Evolutionary conservation across 2,797 vertebrate species (phyloP), one percentile per base, ranked within the genome.

Genomic region (Gymnothorax javanicus): DNA sequence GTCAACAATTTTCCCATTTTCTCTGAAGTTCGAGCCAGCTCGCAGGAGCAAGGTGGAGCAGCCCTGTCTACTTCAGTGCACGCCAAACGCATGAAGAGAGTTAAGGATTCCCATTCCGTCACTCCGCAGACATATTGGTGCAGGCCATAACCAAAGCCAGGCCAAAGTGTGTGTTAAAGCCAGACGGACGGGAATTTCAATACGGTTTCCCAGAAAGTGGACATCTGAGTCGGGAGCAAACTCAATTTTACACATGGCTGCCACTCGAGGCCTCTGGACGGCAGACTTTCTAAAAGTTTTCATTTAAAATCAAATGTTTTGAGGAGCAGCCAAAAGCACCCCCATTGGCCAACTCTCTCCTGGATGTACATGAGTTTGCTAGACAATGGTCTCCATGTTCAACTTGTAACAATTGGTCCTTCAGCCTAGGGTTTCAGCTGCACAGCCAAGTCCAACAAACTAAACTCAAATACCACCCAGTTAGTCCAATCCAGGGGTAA

Each of bases 91-190:
- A 33, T n/a, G 50, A 50, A 86, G 75, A 12, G 56, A n/a, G 77
- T 73, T 73, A 83, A 50, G 82, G 81, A 83, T 15, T 62, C 81
- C 25, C 52, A 71, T 17, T 54, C 60, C 75, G 17, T 58, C 50
- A n/a, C 52, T 4, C 43, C 57, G 90, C 75, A 85, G 82, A 82
- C 33, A 89, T 67, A 54, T 75, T 43, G 62, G 82, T 58, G 87
- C 86, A 77, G 86, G 90, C 82, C 59, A 58, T n/a, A 17, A 77
- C 86, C 85, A 89, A 90, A 88, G 87, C 25, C 50, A 50, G 3
- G 85, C 90, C 87, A 86, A 92, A 87, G 91, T 91, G 91, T 91
- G 93, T 91, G 90, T 91, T 83, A 84, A 88, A 89, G 52, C 54
- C 52, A 81, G 54, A 58, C 33, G 33, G 33, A 43, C 33, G n/a